Evolutionary conservation across 2,113 vertebrate genomes (phyloP).

Genomic region (Sinosuthora webbiana): DNA sequence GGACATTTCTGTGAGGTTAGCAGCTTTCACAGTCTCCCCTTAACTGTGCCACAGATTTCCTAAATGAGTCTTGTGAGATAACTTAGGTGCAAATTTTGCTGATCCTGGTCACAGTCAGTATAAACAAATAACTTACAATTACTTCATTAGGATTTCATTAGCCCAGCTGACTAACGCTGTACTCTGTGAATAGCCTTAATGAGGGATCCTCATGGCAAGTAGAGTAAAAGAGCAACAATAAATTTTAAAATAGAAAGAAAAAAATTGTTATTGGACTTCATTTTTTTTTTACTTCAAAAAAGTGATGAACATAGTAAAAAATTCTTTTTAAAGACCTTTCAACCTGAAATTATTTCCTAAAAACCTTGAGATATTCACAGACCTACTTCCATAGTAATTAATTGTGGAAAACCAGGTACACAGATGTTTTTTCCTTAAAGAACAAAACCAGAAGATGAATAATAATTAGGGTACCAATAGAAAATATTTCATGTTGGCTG

Average conservation of each 20-base stretch:
- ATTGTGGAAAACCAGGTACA: neutral
- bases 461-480: neutral
- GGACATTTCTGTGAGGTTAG: neutral
- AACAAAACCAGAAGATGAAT: neutral
- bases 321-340: neutral
- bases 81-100: conserved; percentile 3
- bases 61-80: conserved; percentile 6
- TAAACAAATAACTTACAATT: conserved; percentile 14
- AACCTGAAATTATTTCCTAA: neutral
- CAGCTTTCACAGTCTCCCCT: neutral
- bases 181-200: neutral
- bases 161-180: neutral
- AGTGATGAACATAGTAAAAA: neutral
- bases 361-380: neutral
- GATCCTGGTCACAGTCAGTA: neutral
- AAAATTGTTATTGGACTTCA: neutral
- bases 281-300: neutral
- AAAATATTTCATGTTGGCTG: neutral
- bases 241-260: neutral
- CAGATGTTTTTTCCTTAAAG: neutral
- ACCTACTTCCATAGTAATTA: neutral
- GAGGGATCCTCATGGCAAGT: neutral
- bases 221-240: neutral
- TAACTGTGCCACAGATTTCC: neutral
- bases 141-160: conserved; percentile 3